Conservation (phyloP, 2,888 invertebrate genomes). For the Isotomurus palustris region DNA sequence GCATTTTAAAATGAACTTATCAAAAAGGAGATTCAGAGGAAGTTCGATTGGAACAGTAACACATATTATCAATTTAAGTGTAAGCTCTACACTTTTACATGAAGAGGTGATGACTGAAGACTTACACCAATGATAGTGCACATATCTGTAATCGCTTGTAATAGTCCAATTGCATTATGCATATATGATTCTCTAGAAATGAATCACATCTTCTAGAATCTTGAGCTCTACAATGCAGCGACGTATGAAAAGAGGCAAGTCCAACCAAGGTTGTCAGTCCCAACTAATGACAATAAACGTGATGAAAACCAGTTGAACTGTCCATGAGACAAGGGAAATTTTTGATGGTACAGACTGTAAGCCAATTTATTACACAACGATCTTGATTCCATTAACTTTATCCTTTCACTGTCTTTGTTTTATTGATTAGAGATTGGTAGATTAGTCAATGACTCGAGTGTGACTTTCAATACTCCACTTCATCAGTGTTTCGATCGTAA, state of each 20-base stretch:
- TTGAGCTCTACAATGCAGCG: too few relatives aligned
- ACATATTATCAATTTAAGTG: too few relatives aligned
- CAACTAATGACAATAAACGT: slow-evolving; percentile 5
- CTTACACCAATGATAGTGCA: not conserved
- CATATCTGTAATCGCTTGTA: too few relatives aligned
- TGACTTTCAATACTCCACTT: not conserved
- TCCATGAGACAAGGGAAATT: slow-evolving; percentile 10
- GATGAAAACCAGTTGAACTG: slow-evolving; percentile 13
- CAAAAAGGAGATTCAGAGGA: too few relatives aligned
- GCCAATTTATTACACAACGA: too few relatives aligned
- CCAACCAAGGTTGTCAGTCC: slow-evolving; percentile 15
- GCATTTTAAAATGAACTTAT: too few relatives aligned
- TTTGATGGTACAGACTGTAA: slow-evolving; percentile 3
- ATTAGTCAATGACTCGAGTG: not conserved
- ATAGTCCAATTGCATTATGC: not conserved
- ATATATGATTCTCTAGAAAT: not conserved
- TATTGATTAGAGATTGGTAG: slow-evolving; percentile 3
- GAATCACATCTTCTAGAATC: not conserved
- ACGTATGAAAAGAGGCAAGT: too few relatives aligned
- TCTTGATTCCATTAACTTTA: not conserved
- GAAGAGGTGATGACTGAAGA: too few relatives aligned
- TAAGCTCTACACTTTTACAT: too few relatives aligned
- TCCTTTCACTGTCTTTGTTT: slow-evolving; percentile 4
- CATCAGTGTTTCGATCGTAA: too few relatives aligned
- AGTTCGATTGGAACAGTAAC: too few relatives aligned